Evolutionary conservation across 2,888 invertebrate species (phyloP), one percentile per base, ranked within the genome.

Genomic region (Schizotus pectinicornis): DNA sequence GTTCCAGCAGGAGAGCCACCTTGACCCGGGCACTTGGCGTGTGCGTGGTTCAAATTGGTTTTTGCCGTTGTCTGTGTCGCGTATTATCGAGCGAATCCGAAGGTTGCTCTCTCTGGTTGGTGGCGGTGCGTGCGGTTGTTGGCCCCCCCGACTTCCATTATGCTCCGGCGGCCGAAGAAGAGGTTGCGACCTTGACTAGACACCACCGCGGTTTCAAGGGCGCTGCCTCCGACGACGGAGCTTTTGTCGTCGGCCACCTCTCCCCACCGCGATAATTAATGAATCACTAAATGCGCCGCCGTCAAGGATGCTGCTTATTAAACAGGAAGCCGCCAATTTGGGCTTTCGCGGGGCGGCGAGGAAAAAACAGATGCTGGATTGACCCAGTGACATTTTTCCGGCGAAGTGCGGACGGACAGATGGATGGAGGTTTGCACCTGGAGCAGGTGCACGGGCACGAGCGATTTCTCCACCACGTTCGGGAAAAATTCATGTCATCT

Each of bases 311-410:
- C 55, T 56, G 42, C 47, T 54, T 42, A 54, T 56, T 56, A 56
- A 56, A 49, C 42, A 56, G 55, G 55, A 56, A 56, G 49, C 55
- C 49, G 49, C 43, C 49, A 48, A 56, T 49, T 56, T 56, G 49
- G 2, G 22, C 22, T 22, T 22, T 22, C 22, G 43, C 41, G 14
- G 38, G 48, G 49, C 49, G 54, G 46, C 54, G 47, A 54, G 47
- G 54, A 54, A 46, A 22, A 22, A 22, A 22, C 22, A 22, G 22
- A 22, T 22, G 22, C 22, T 22, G 22, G 22, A 2, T 22, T 22
- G 22, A 22, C 22, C 22, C 22, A 22, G 22, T 22, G 22, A 22
- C 22, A 22, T 22, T 22, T 22, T 22, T 5, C 22, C 5, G 22
- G 2, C 3, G 22, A 22, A 5, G 22, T 22, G 22, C 22, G 22